Conservation (phyloP, 2,888 invertebrate genomes). For the Drosophila stalkeri region DNA sequence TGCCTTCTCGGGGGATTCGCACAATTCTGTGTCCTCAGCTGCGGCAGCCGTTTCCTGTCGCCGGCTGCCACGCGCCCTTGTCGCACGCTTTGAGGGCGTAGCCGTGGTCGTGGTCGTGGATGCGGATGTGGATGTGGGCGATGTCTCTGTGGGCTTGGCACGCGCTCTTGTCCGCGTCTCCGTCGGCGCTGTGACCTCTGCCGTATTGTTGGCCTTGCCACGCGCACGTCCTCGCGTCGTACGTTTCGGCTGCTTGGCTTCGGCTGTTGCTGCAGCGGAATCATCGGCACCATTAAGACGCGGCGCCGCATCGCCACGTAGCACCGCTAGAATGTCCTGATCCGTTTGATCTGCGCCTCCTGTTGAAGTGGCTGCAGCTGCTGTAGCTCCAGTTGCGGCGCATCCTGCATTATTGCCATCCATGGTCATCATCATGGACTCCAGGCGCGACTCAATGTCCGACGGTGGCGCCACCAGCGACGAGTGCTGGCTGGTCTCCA, state of each 20-base stretch:
- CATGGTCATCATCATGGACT: conserved; percentile 84
- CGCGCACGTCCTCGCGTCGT: conserved; percentile 73
- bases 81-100: conserved; percentile 47
- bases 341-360: conserved; percentile 14
- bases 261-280: not conserved
- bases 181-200: conserved; percentile 10
- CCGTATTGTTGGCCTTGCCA: conserved; percentile 32
- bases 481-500: conserved; percentile 85
- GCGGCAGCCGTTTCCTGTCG: conserved; percentile 26
- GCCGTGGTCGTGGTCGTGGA: conserved; percentile 2
- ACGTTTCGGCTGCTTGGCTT: conserved; percentile 53
- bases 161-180: conserved; percentile 47
- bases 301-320: conserved; percentile 73
- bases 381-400: not conserved
- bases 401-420: conserved; percentile 47
- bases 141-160: conserved; percentile 29
- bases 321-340: conserved; percentile 82
- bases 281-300: conserved; percentile 51
- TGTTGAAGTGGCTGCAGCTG: not conserved
- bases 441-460: conserved; percentile 84
- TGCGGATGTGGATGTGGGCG: conserved; percentile 11
- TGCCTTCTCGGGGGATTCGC: conserved; percentile 39
- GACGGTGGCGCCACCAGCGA: conserved; percentile 85
- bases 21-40: conserved; percentile 48
- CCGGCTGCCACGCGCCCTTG: conserved; percentile 62